Evolutionary conservation across 1,140 invertebrate genomes (phyloP).

Genomic region (Dreissena rostriformis): DNA sequence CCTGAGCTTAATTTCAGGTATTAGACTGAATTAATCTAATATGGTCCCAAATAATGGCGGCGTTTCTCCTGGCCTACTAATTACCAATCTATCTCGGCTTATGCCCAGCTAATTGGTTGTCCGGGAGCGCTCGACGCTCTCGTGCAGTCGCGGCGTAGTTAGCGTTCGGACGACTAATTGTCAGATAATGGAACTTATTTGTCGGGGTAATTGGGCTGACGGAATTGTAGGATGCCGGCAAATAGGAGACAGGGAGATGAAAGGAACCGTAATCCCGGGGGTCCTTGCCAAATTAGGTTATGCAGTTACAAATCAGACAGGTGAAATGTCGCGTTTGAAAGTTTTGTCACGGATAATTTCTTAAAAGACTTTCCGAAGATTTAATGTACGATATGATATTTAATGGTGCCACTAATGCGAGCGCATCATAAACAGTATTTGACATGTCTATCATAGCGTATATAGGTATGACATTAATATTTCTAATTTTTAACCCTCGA

Average conservation of each 20-base stretch:
- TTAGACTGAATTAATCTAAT: slow-evolving; percentile 33
- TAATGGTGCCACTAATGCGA: too few species aligned
- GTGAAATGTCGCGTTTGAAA: slow-evolving; percentile 15
- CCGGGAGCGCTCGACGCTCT: slow-evolving; percentile 46
- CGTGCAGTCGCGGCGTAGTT: slow-evolving; percentile 26
- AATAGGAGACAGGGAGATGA: slow-evolving; percentile 45
- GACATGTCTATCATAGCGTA: too few species aligned
- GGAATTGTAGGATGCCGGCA: slow-evolving; percentile 32
- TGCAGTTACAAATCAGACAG: slow-evolving; percentile 16
- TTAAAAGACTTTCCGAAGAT: too few species aligned
- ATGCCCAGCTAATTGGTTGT: slow-evolving; percentile 45
- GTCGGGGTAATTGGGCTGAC: slow-evolving; percentile 51
- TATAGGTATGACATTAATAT: too few species aligned
- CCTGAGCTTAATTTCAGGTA: slow-evolving; percentile 53
- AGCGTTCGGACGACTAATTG: slow-evolving; percentile 48
- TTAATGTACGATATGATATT: too few species aligned
- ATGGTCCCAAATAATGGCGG: slow-evolving; percentile 36
- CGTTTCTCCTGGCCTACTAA: slow-evolving; percentile 43
- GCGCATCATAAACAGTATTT: too few species aligned
- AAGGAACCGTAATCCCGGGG: slow-evolving; percentile 48
- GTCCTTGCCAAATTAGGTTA: slow-evolving; percentile 39
- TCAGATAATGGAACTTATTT: slow-evolving; percentile 56
- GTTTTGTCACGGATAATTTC: too few species aligned
- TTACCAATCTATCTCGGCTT: slow-evolving; percentile 46
- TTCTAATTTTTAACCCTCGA: too few species aligned